Evolutionary conservation across 2,797 vertebrate genomes (phyloP), one percentile per base, ranked within the genome.

Genomic region (Leptoclinus maculatus): DNA sequence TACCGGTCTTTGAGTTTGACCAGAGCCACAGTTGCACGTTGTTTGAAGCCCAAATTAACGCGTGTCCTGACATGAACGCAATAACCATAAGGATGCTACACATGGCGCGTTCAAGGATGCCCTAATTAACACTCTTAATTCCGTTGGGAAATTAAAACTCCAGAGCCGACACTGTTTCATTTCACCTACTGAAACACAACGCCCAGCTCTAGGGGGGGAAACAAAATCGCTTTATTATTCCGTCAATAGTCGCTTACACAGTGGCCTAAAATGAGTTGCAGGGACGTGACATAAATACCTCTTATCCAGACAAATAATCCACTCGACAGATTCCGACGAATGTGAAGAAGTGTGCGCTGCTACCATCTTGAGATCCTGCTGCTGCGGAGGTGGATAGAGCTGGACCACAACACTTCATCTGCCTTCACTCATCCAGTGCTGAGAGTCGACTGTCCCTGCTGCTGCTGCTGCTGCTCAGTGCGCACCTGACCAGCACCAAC

Each of bases 281-380:
- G 23, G 9, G 54, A 38, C 25, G 11, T 11, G 3, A 17, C 16
- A 0, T 8, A 27, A 60, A 79, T 38, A 99, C 98, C 98, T 97
- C 91, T 99, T 99, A 93, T 99, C 98, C 90, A 99, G 94, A 90
- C 97, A 98, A 83, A 97, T 93, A 87, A 98, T 97, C 97, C 98
- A 98, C 91, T 97, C 97, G 83, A 95, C 91, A 71, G 97, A 96
- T 81, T 97, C 96, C 69, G 96, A 94, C 69, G 97, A 92, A 92
- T 96, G 96, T 75, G 96, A 94, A 74, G 95, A 95, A 76, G 95
- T 93, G 94, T 96, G 97, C 78, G 96, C 96, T 87, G 97, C 97
- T 56, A 99, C 97, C 97, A 99, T 99, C 93, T 95, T 97, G 93
- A 89, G 92, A 90, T 87, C 36, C 77, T 72, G 69, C 39, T 78